Percentiles rank a stretch among this genome's conserved stretches.
Evolutionary conservation across 2,113 vertebrate genomes (phyloP).

Genomic region (Elachura formosa): DNA sequence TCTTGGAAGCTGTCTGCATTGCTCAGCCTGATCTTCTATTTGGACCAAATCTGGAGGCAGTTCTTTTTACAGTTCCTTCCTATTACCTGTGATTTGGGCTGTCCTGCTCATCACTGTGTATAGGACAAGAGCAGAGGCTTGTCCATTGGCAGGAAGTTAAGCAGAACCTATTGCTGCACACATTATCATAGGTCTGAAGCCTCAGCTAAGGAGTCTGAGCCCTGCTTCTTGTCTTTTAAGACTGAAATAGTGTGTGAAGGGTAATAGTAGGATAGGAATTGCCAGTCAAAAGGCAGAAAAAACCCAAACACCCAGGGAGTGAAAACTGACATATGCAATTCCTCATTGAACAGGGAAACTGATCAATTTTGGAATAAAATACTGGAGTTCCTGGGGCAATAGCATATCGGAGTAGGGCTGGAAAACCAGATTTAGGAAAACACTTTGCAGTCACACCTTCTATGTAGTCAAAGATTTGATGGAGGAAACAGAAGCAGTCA

Average conservation of each 20-base stretch:
- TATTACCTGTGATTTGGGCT: background rate
- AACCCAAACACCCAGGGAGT: background rate
- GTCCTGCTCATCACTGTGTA: background rate
- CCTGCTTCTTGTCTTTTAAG: background rate
- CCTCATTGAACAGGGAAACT: background rate
- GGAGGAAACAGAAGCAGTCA: background rate
- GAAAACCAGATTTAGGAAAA: background rate
- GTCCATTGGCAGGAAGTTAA: background rate
- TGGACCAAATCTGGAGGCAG: background rate
- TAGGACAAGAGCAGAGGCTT: background rate
- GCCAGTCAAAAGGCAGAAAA: background rate
- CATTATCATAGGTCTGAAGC: background rate
- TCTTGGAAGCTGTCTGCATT: accelerated
- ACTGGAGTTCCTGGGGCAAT: background rate
- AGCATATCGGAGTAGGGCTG: background rate
- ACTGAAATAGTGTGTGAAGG: background rate
- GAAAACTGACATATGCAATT: background rate
- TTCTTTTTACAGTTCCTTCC: background rate
- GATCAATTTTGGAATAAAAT: background rate
- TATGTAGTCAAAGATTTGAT: background rate
- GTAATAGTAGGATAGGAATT: background rate
- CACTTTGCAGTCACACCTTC: background rate
- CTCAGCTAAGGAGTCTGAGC: background rate
- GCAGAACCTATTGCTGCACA: background rate
- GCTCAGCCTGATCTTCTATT: background rate